Evolutionary conservation across 2,113 vertebrate species (phyloP).

Genomic region (Agelaius phoeniceus): DNA sequence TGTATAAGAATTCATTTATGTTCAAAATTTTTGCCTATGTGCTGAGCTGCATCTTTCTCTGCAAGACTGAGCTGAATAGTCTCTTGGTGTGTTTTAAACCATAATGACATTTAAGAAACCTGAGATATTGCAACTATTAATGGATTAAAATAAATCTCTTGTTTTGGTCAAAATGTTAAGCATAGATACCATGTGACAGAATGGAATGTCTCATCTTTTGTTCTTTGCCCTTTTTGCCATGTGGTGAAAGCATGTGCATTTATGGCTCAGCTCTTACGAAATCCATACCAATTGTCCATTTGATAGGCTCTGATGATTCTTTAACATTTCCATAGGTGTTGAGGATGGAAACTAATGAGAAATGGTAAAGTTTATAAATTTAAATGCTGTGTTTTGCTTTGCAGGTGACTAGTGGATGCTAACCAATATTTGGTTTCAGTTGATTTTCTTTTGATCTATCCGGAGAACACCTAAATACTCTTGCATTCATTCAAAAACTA

Average conservation of each 20-base stretch:
- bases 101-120: neutral
- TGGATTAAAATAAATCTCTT: slow-evolving; percentile 11
- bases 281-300: neutral
- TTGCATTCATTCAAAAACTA: slow-evolving; percentile 20
- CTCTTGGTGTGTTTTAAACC: neutral
- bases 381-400: neutral
- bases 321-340: fast-evolving
- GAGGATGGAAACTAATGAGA: neutral
- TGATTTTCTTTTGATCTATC: neutral
- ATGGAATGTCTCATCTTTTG: neutral
- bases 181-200: neutral
- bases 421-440: neutral
- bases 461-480: neutral
- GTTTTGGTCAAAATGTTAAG: neutral
- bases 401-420: neutral
- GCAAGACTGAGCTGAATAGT: neutral
- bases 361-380: neutral
- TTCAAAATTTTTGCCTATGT: neutral
- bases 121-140: neutral
- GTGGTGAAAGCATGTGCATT: neutral
- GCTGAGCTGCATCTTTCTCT: neutral
- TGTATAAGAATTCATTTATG: neutral
- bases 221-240: neutral
- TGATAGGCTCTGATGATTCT: neutral
- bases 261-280: neutral